These are phyloP conservation scores for Tribolium freemani DNA, from an alignment of 2,888 invertebrate species.

Conservation along the genomic window DNA sequence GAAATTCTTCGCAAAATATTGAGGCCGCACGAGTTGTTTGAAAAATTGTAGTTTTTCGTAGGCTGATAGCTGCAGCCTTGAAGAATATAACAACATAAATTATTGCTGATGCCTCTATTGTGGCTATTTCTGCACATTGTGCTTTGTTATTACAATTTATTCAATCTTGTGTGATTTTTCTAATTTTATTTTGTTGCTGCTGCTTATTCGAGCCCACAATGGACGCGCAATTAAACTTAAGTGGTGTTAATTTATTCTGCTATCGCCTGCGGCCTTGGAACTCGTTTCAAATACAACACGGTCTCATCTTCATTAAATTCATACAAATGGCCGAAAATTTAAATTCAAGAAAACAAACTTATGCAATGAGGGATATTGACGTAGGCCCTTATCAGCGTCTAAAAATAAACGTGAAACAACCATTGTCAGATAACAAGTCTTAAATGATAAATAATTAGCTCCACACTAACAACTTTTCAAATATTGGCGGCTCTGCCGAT, in stretches of 20 bases:
- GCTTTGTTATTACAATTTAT: not conserved
- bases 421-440: not conserved
- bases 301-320: not conserved
- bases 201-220: slow-evolving; percentile 23
- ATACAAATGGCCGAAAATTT: no score
- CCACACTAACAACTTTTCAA: not conserved
- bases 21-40: not conserved
- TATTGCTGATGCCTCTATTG: not conserved
- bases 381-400: slow-evolving; percentile 8
- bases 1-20: not conserved
- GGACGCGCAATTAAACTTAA: slow-evolving; percentile 42
- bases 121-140: slow-evolving; percentile 8
- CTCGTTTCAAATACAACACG: slow-evolving; percentile 4
- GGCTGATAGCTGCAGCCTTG: no score
- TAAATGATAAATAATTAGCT: not conserved
- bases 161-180: not conserved
- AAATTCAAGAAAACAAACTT: not conserved
- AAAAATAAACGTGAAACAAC: slow-evolving; percentile 21
- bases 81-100: slow-evolving; percentile 4
- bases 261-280: slow-evolving; percentile 25
- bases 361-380: not conserved
- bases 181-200: not conserved
- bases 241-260: slow-evolving; percentile 42
- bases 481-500: not conserved
- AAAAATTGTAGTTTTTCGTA: not conserved